Base-by-base conservation (phyloP, 2,797 vertebrate genomes). In the Botia kubotai region DNA sequence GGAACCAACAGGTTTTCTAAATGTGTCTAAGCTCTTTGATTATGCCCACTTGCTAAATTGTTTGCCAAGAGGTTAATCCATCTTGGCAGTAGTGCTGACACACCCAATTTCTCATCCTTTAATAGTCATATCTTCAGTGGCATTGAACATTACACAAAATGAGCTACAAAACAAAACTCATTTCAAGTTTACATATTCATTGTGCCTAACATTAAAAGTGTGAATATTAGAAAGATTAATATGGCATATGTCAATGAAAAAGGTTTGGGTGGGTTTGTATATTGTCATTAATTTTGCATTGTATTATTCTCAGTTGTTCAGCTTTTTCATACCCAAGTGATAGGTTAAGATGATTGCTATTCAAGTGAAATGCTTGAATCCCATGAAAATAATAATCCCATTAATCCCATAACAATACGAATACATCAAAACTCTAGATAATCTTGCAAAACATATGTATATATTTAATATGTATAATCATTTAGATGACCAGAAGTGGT, bases 31-130 rank as follows among this genome's bases (percentile, higher is more conserved):
- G 90, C 89, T 89, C 87, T 79, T 87, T 91, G 89, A 93, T 91
- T 93, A 91, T 86, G 67, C 83, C 87, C 82, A 65, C 70, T 8
- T 52, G n/a, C 91, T 91, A 93, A 93, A 93, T 90, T 91, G 90
- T 94, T 94, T 92, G 92, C 89, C 87, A 89, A 87, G 87, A 92
- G 89, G 86, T 88, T 86, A 87, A 91, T 91, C 89, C 84, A 75
- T 89, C 88, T 84, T 55, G 88, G 90, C 87, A 70, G 72, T 82
- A 78, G 84, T 86, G 90, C 90, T 91, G 88, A 89, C 87, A 87
- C 85, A 68, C 87, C 86, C 89, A 85, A 77, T 89, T 87, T 85
- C 85, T 89, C 88, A 87, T 89, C 88, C 81, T 84, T 26, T 83
- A 88, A 87, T 73, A 86, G 89, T 82, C 52, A 88, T 78, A 91